Percentiles rank a stretch among this genome's conserved stretches.
Evolutionary conservation across 2,113 vertebrate species (phyloP).

Genomic region (Coryphaenoides rupestris): DNA sequence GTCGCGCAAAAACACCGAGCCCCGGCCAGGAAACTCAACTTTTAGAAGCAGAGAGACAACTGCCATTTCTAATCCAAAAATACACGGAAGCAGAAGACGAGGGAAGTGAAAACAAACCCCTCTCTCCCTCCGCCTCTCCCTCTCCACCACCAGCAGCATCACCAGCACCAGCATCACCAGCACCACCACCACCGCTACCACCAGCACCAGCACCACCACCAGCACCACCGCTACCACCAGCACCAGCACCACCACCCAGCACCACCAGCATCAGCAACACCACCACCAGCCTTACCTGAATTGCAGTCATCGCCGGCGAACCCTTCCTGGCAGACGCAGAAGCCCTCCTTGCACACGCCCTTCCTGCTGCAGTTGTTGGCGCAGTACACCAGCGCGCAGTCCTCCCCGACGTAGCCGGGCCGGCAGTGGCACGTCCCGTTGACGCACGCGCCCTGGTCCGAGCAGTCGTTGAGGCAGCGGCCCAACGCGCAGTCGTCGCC

Average conservation of each 20-base stretch:
- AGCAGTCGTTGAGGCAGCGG: constrained; percentile 89
- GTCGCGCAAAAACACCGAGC: too few relatives aligned
- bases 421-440: constrained; percentile 90
- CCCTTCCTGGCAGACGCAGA: constrained; percentile 87
- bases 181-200: too few relatives aligned
- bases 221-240: too few relatives aligned
- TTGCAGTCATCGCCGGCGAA: constrained; percentile 91
- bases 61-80: too few relatives aligned
- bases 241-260: background rate
- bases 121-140: background rate
- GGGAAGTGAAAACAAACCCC: background rate
- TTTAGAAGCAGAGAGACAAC: too few relatives aligned
- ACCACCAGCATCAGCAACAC: too few relatives aligned
- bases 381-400: constrained; percentile 83
- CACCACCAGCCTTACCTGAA: constrained; percentile 83
- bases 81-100: background rate
- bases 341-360: constrained; percentile 83
- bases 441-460: constrained; percentile 81
- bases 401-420: constrained; percentile 84
- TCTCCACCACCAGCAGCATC: too few relatives aligned
- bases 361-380: constrained; percentile 86
- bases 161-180: too few relatives aligned
- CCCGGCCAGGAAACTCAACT: too few relatives aligned
- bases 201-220: too few relatives aligned
- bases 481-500: constrained; percentile 87